These are phyloP conservation scores for Brachionus paranguensis DNA, from an alignment of 1,140 invertebrate genomes.

Conservation along the genomic window DNA sequence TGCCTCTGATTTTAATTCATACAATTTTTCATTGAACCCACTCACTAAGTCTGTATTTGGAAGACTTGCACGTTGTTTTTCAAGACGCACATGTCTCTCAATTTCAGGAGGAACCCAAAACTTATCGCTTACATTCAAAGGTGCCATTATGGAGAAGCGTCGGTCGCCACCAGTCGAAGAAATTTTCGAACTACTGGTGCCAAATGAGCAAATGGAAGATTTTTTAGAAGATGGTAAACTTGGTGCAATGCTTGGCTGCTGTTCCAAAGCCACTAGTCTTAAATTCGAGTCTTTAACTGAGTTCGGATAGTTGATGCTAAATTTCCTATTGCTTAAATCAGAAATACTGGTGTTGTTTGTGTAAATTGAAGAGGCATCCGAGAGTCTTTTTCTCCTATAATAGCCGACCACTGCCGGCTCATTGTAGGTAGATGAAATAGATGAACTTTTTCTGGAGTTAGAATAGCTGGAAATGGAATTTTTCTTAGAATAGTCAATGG, in stretches of 20 bases:
- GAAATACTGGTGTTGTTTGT: background rate
- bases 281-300: background rate
- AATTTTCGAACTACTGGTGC: background rate
- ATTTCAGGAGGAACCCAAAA: conserved; percentile 27
- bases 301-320: conserved; percentile 4
- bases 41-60: background rate
- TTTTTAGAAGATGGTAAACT: background rate
- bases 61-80: conserved; percentile 2
- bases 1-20: background rate
- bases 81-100: background rate
- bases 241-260: background rate
- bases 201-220: background rate
- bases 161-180: background rate
- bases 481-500: conserved; percentile 7
- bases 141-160: background rate
- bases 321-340: background rate
- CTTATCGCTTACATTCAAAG: background rate
- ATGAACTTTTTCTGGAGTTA: conserved; percentile 3
- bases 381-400: conserved; percentile 20
- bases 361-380: background rate
- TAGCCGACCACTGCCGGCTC: conserved; percentile 8
- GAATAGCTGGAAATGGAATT: conserved; percentile 14
- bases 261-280: background rate
- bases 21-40: background rate
- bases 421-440: background rate